These are phyloP conservation scores for Capitella teleta DNA, from an alignment of 1,140 invertebrate species.

Conservation along the genomic window DNA sequence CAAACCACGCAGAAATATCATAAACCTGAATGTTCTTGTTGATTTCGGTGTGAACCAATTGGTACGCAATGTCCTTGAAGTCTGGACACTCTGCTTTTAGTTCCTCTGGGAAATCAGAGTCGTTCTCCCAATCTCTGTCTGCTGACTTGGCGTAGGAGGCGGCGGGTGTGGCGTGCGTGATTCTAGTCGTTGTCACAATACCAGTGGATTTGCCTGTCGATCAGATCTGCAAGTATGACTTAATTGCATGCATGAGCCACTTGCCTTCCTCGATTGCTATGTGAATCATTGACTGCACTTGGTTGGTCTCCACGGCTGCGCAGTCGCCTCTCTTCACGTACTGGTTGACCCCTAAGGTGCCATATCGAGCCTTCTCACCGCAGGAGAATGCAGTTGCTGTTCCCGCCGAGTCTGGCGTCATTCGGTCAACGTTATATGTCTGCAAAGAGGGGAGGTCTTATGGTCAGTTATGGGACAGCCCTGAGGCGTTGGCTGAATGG, in stretches of 20 bases:
- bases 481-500: too few species aligned
- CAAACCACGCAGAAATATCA: too few species aligned
- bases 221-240: too few species aligned
- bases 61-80: constrained; percentile 38
- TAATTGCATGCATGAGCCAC: too few species aligned
- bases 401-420: constrained; percentile 78
- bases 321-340: constrained; percentile 48
- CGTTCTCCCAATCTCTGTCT: constrained; percentile 45
- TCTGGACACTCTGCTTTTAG: constrained; percentile 28
- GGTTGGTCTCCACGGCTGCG: constrained; percentile 1
- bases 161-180: constrained; percentile 80
- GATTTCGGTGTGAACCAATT: constrained; percentile 23
- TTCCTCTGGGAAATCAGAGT: constrained; percentile 17
- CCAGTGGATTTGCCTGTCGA: constrained; percentile 61
- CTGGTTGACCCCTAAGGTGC: constrained; percentile 63
- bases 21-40: constrained; percentile 17
- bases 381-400: constrained; percentile 75
- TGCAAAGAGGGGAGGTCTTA: too few species aligned
- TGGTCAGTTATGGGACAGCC: too few species aligned
- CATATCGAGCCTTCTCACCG: constrained; percentile 73
- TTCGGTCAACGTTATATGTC: constrained; percentile 79
- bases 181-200: constrained; percentile 76
- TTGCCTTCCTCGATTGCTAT: constrained; percentile 7
- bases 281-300: constrained; percentile 4
- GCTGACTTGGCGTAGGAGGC: constrained; percentile 68